A percentile compares a stretch with the other conserved stretches of the same genome.
Conservation (phyloP, 2,113 vertebrate species). For the Suncus etruscus region DNA sequence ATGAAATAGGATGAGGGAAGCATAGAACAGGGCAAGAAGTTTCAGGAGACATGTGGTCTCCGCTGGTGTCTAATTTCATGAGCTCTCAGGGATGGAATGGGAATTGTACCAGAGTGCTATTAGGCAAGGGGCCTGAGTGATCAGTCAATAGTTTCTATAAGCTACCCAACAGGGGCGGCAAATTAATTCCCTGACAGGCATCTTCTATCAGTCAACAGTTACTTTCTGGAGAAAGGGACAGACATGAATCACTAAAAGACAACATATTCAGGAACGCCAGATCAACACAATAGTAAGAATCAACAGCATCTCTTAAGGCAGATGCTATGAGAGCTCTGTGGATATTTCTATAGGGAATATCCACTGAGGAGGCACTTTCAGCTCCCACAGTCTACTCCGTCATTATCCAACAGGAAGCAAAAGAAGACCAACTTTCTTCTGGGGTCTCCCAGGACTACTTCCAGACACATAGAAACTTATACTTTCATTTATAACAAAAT, state of each 20-base stretch:
- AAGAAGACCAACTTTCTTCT: background rate
- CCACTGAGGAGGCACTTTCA: background rate
- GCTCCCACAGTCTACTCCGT: accelerated
- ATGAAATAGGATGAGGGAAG: background rate
- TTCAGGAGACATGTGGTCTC: background rate
- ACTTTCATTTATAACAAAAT: background rate
- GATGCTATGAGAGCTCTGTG: background rate
- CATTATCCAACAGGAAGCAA: background rate
- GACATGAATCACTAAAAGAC: slow-evolving; percentile 23
- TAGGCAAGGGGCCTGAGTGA: background rate
- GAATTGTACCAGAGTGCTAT: background rate
- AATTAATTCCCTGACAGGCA: background rate
- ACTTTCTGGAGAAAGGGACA: slow-evolving; percentile 5
- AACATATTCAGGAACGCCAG: background rate
- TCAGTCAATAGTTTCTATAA: background rate
- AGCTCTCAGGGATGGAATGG: background rate
- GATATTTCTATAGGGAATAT: background rate
- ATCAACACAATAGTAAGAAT: background rate
- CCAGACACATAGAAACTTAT: background rate
- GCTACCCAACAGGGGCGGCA: background rate
- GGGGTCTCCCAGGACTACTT: background rate
- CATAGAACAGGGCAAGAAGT: background rate
- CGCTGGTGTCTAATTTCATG: background rate
- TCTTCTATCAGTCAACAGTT: background rate
- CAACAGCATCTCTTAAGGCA: background rate